These are phyloP conservation scores for Erebia epiphron DNA, from an alignment of 2,888 invertebrate genomes.

Conservation along the genomic window DNA sequence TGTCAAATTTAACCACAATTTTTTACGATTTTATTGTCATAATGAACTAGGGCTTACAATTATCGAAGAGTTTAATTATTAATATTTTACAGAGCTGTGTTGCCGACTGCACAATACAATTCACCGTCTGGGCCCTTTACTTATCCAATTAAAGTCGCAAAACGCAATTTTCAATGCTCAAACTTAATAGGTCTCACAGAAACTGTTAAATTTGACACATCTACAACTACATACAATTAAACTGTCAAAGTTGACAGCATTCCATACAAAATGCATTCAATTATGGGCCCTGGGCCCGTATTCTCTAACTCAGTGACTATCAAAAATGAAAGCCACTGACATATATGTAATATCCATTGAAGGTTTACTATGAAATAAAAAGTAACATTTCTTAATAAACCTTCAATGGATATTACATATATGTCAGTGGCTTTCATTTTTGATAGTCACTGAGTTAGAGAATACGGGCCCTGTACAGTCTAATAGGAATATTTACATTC, in stretches of 20 bases:
- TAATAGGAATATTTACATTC: constrained; percentile 44
- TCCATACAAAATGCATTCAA: neutral
- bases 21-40: neutral
- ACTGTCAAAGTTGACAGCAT: neutral
- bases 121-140: neutral
- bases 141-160: neutral
- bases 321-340: too few relatives aligned
- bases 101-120: constrained; percentile 26
- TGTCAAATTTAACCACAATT: neutral
- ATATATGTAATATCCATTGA: too few relatives aligned
- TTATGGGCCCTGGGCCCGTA: neutral
- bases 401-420: too few relatives aligned
- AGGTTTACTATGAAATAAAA: too few relatives aligned
- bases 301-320: too few relatives aligned
- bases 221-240: neutral
- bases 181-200: neutral
- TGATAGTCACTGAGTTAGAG: too few relatives aligned
- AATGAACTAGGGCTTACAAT: neutral
- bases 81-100: constrained; percentile 19
- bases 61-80: constrained; percentile 9
- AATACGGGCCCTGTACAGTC: constrained; percentile 20
- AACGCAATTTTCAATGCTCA: neutral
- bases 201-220: constrained; percentile 3
- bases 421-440: too few relatives aligned
- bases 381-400: too few relatives aligned